These are phyloP conservation scores for Falcunculus frontatus DNA, from an alignment of 2,113 vertebrate species.

Conservation along the genomic window DNA sequence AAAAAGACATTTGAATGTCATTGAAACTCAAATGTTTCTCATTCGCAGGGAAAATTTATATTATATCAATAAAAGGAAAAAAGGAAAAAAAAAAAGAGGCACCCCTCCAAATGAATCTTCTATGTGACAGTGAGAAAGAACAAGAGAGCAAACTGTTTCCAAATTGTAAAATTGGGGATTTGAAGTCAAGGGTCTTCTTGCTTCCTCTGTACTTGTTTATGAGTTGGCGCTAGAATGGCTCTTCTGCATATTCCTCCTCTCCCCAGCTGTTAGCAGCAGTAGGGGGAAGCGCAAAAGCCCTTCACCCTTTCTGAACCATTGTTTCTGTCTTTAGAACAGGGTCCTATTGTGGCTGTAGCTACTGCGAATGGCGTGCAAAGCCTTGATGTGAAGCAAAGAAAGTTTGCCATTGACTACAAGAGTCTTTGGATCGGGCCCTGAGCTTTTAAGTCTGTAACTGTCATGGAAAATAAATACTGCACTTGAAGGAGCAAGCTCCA, in stretches of 20 bases:
- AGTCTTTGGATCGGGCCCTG: neutral
- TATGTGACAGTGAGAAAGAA: neutral
- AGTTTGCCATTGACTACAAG: neutral
- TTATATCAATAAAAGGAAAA: neutral
- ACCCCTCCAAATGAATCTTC: neutral
- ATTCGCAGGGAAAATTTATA: neutral
- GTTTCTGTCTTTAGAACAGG: neutral
- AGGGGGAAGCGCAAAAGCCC: neutral
- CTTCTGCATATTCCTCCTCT: neutral
- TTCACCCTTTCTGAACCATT: neutral
- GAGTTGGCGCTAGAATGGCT: neutral
- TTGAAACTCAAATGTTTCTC: neutral
- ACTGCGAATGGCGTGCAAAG: neutral
- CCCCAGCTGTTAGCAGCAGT: neutral
- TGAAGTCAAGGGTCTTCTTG: neutral
- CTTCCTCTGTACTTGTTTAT: neutral
- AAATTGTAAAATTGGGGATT: neutral
- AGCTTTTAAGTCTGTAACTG: conserved; percentile 42
- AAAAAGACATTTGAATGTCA: neutral
- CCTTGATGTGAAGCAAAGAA: neutral
- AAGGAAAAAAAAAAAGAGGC: neutral
- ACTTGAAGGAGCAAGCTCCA: conserved; percentile 48
- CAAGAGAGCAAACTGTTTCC: neutral
- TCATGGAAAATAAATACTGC: conserved; percentile 43
- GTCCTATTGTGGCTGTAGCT: neutral